A percentile compares a stretch with the other conserved stretches of the same genome.
Conservation (phyloP, 2,797 vertebrate species). For the Anolis apletophallus region DNA sequence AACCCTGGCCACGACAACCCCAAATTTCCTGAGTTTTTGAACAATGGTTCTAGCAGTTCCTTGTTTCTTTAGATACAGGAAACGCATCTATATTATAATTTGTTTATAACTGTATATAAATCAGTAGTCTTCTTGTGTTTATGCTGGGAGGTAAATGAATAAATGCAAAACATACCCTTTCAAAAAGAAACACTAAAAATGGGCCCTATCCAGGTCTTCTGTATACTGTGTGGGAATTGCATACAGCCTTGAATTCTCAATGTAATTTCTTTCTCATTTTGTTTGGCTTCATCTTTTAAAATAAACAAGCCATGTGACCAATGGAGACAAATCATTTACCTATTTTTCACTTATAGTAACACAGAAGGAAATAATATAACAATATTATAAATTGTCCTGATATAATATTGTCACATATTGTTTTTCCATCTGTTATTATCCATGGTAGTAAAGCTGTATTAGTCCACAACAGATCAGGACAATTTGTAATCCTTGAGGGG, state of each 20-base stretch:
- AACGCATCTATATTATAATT: background rate
- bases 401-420: too few relatives aligned
- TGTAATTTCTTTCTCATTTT: background rate
- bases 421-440: background rate
- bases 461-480: background rate
- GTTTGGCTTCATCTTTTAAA: constrained; percentile 6
- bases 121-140: background rate
- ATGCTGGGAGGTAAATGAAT: background rate
- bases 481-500: background rate
- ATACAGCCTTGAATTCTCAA: fast-evolving
- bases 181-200: background rate
- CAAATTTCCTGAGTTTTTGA: background rate
- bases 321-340: background rate
- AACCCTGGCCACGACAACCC: background rate
- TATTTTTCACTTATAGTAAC: background rate
- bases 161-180: background rate
- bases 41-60: background rate
- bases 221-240: background rate
- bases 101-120: constrained; percentile 7
- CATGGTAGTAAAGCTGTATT: background rate
- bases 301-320: background rate
- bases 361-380: background rate
- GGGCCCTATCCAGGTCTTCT: background rate
- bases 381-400: background rate
- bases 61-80: background rate